Evolutionary conservation across 1,140 invertebrate species (phyloP), one percentile per base, ranked within the genome.

Genomic region (Tetramorium parvispinum): DNA sequence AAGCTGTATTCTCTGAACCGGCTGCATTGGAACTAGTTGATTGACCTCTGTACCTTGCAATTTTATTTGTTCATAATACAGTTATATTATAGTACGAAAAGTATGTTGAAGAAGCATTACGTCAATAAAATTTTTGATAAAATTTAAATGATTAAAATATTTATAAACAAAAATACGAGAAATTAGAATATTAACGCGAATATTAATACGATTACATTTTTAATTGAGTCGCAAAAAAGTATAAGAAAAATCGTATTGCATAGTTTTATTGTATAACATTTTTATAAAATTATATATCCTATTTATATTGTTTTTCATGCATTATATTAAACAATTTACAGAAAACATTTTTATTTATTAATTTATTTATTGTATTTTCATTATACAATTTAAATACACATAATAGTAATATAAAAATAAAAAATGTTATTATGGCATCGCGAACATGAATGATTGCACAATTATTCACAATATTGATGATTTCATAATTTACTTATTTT

Each of bases 1-100:
- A 90, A 90, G 70, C 76, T 90, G 88, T 8, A 76, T 85, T 61
- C 61, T 59, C 63, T 66, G 63, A 89, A 90, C 86, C 76, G 88
- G 81, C 89, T 90, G 37, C 16, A 90, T 85, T 68, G 61, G 43
- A 85, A 71, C 76, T 89, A 90, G 75, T 87, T 79, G 70, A 89
- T 87, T 81, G 73, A 85, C 59, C 59, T 79, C 24, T 86, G 11
- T 55, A 65, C 18, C 46, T 73, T 11, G 32, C 73, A 75, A 87
- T 53, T 85, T 79, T 59, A 78, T 8, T 46, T 66, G n/a, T 43
- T 40, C 24, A 70, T 16, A 4, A 51, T 40, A 3, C 24, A 59
- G 16, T 66, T 66, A 43, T 5, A 2, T 43, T 66, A 40, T 21
- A 66, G 63, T 66, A 43, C 1, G 37, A 65, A 40, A 37, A 61